Evolutionary conservation across 2,113 vertebrate genomes (phyloP).

Genomic region (Hydrochoerus hydrochaeris): DNA sequence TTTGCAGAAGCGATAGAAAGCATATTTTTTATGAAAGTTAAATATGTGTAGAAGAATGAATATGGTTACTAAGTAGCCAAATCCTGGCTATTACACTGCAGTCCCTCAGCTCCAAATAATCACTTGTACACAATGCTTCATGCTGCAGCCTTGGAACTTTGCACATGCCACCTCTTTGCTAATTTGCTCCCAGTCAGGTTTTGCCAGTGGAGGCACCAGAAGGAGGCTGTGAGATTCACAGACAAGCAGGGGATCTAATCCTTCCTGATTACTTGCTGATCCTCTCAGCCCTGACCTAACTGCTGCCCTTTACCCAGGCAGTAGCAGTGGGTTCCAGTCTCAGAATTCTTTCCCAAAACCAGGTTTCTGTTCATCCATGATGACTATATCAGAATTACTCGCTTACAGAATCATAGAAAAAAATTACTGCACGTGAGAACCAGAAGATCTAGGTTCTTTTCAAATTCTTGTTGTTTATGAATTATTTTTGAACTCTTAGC

Average conservation of each 20-base stretch:
- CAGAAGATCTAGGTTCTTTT: neutral
- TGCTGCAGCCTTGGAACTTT: neutral
- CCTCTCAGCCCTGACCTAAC: neutral
- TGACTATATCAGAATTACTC: neutral
- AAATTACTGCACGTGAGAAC: neutral
- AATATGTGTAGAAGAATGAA: neutral
- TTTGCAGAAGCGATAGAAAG: neutral
- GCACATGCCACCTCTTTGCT: neutral
- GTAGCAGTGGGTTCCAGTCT: neutral
- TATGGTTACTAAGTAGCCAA: neutral
- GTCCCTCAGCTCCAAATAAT: neutral
- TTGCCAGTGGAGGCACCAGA: neutral
- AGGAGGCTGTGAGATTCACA: neutral
- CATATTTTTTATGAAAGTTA: neutral
- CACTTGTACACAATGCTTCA: neutral
- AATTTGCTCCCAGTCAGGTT: neutral
- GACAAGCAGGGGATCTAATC: neutral
- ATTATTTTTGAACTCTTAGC: neutral
- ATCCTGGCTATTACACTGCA: neutral
- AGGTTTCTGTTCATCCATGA: neutral
- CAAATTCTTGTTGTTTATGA: neutral
- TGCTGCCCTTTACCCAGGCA: neutral
- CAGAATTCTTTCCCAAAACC: neutral
- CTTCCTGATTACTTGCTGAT: neutral
- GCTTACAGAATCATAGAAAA: neutral